Percentiles rank a stretch among this genome's conserved stretches.
phyloP scores from a whole-genome alignment of 1,140 invertebrate genomes.

The Lordiphosa collinella region DNA sequence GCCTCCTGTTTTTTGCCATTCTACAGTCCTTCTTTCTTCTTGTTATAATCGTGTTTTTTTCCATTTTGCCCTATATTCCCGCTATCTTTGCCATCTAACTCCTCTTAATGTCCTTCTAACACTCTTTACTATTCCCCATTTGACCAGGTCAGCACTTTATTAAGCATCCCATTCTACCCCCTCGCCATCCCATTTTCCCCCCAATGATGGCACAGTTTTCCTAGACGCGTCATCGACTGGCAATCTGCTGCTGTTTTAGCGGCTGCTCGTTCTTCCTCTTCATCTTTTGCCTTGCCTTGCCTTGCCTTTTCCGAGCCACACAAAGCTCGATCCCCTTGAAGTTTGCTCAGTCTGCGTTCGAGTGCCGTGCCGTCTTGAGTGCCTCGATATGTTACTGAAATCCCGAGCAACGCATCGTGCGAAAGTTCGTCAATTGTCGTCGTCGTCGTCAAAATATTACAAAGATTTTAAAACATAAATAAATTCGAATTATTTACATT shows the following conservation, averaged over 20 bases:
- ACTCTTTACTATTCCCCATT: no score
- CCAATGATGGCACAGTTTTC: background rate
- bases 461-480: background rate
- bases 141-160: no score
- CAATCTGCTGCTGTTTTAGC: background rate
- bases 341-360: slow-evolving; percentile 55
- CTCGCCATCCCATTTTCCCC: no score
- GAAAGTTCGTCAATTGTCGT: slow-evolving; percentile 22
- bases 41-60: no score
- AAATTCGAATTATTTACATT: background rate
- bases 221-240: slow-evolving; percentile 1
- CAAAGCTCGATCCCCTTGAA: slow-evolving; percentile 14
- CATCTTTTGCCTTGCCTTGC: slow-evolving; percentile 1
- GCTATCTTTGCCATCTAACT: background rate
- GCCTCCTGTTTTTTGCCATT: background rate
- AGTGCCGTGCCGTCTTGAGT: slow-evolving; percentile 60
- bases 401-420: slow-evolving; percentile 27
- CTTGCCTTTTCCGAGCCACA: slow-evolving; percentile 9
- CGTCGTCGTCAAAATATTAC: slow-evolving; percentile 4
- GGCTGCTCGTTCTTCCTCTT: background rate
- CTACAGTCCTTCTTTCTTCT: background rate
- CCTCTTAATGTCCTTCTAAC: background rate
- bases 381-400: slow-evolving; percentile 56
- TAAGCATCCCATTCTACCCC: no score
- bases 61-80: background rate